phyloP scores from a whole-genome alignment of 2,888 invertebrate species.

The Nymphalis polychloros region DNA sequence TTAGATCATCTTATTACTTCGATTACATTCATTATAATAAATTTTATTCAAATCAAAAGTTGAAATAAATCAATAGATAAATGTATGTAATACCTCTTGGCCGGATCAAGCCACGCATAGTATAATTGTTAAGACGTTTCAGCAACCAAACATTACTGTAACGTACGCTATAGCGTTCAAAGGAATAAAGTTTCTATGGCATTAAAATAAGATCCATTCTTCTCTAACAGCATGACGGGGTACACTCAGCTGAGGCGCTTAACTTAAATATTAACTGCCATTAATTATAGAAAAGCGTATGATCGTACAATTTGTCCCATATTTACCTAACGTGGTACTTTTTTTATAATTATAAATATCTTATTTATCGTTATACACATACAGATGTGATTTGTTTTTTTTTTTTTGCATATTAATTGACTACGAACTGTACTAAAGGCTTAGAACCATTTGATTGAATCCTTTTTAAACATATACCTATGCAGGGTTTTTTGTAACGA shows the following conservation, averaged over 20 bases:
- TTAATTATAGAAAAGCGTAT: constrained; percentile 22
- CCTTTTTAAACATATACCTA: too few species aligned
- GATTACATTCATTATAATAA: neutral
- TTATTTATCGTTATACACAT: too few species aligned
- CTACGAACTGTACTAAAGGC: too few species aligned
- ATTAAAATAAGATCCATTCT: neutral
- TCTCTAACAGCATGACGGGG: neutral
- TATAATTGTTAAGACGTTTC: too few species aligned
- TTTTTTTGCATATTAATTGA: too few species aligned
- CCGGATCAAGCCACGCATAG: too few species aligned
- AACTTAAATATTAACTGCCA: constrained; percentile 29
- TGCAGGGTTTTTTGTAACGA: too few species aligned
- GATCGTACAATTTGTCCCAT: neutral
- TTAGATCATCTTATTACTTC: neutral
- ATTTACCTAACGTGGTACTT: neutral
- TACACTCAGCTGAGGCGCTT: constrained; percentile 9
- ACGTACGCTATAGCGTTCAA: constrained; percentile 1
- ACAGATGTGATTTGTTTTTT: too few species aligned
- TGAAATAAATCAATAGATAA: neutral
- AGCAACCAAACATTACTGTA: neutral
- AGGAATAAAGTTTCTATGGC: neutral
- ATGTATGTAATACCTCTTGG: too few species aligned
- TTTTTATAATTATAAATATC: neutral
- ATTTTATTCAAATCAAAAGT: neutral
- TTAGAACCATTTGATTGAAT: too few species aligned